Conservation (phyloP, 2,113 vertebrate genomes). For the Candoia aspera region DNA sequence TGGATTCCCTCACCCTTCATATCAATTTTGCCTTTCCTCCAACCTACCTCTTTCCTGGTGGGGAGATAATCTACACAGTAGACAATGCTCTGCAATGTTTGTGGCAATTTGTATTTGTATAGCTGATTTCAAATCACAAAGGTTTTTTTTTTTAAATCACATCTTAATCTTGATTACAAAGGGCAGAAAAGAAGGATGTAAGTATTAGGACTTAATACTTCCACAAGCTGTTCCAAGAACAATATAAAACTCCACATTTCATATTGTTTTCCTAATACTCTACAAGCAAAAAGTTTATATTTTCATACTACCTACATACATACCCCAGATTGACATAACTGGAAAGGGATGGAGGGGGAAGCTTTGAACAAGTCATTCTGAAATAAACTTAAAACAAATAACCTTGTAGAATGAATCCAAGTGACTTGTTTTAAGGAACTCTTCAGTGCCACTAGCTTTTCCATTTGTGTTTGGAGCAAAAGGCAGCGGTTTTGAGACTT, state of each 20-base stretch:
- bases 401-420: background rate
- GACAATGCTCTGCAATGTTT: background rate
- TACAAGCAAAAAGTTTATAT: constrained; percentile 14
- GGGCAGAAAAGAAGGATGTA: background rate
- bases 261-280: background rate
- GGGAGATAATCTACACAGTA: too few species aligned
- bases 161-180: background rate
- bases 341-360: background rate
- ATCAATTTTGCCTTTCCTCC: background rate
- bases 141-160: background rate
- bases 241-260: background rate
- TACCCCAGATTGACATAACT: constrained; percentile 1
- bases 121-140: background rate
- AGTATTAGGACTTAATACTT: background rate
- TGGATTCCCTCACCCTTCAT: background rate
- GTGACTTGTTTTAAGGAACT: background rate
- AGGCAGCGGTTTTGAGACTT: constrained; percentile 38
- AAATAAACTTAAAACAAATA: background rate
- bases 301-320: constrained; percentile 6
- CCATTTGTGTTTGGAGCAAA: constrained; percentile 8
- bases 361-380: background rate
- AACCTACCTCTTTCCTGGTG: background rate
- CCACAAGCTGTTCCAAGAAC: background rate
- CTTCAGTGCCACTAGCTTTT: constrained; percentile 26
- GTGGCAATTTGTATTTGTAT: background rate